A percentile compares a stretch with the other conserved stretches of the same genome.
These are phyloP conservation scores for Acromyrmex echinatior DNA, from an alignment of 1,140 invertebrate genomes.

Conservation along the genomic window DNA sequence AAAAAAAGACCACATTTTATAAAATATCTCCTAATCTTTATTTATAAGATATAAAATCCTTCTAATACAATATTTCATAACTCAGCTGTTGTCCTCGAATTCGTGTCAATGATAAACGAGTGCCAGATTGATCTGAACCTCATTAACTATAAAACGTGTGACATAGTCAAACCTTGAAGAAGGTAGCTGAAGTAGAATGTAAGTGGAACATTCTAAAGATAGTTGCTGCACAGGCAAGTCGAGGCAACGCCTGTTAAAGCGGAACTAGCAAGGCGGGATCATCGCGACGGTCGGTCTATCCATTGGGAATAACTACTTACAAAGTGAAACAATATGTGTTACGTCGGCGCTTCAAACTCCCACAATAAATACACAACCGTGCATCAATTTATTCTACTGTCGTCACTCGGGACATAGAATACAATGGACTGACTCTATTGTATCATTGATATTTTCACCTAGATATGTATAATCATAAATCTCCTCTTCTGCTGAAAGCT, in stretches of 20 bases:
- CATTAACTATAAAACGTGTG: constrained; percentile 49
- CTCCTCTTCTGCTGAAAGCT: constrained; percentile 1
- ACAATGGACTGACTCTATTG: constrained; percentile 38
- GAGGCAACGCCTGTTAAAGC: constrained; percentile 60
- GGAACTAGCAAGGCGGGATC: constrained; percentile 47
- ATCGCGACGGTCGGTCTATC: constrained; percentile 24
- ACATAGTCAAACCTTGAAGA: constrained; percentile 56
- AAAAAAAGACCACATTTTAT: neutral
- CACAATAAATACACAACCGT: constrained; percentile 50
- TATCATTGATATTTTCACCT: constrained; percentile 39
- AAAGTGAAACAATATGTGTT: constrained; percentile 53
- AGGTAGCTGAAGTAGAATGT: constrained; percentile 45
- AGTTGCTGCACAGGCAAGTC: constrained; percentile 24
- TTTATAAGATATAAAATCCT: constrained; percentile 1
- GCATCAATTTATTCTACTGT: constrained; percentile 43
- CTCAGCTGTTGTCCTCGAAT: constrained; percentile 18
- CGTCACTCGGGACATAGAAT: constrained; percentile 14
- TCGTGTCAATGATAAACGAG: constrained; percentile 43
- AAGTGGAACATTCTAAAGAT: constrained; percentile 63
- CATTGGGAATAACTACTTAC: constrained; percentile 62
- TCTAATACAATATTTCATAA: neutral
- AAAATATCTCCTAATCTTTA: neutral
- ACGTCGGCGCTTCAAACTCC: constrained; percentile 36
- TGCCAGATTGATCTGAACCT: constrained; percentile 40
- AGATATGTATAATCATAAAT: constrained; percentile 23